These are phyloP conservation scores for Serranus cabrilla DNA, from an alignment of 2,797 vertebrate genomes.

Conservation along the genomic window DNA sequence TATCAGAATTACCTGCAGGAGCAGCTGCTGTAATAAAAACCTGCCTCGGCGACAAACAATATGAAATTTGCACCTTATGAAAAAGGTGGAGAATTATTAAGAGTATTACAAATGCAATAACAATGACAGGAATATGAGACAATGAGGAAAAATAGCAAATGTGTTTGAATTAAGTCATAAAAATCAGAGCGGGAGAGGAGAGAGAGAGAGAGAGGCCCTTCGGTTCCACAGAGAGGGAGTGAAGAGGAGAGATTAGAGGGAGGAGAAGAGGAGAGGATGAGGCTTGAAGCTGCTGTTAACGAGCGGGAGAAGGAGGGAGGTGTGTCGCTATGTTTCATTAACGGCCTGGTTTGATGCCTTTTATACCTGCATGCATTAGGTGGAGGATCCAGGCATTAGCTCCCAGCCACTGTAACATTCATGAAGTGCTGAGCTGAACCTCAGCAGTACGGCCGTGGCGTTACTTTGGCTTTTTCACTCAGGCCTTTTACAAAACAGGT, in stretches of 20 bases:
- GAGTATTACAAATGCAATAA: slow-evolving; percentile 24
- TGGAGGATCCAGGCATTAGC: slow-evolving; percentile 28
- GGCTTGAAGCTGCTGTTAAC: slow-evolving; percentile 42
- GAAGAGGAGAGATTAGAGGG: slow-evolving; percentile 39
- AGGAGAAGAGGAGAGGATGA: slow-evolving; percentile 28
- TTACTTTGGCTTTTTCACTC: slow-evolving; percentile 29
- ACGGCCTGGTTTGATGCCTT: slow-evolving; percentile 37
- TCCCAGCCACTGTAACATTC: slow-evolving; percentile 26
- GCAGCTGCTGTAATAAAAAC: slow-evolving; percentile 19
- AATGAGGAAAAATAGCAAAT: not conserved
- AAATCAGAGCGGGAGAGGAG: slow-evolving; percentile 4
- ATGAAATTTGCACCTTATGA: slow-evolving; percentile 7
- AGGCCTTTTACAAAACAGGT: slow-evolving; percentile 43
- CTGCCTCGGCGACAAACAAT: not conserved
- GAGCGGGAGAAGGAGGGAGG: slow-evolving; percentile 39
- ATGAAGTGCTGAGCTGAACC: slow-evolving; percentile 40
- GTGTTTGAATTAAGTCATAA: slow-evolving; percentile 23
- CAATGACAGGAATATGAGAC: slow-evolving; percentile 25
- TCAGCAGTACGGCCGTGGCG: not conserved
- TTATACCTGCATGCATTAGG: slow-evolving; percentile 51
- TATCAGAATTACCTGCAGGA: slow-evolving; percentile 18
- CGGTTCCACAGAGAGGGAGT: slow-evolving; percentile 28
- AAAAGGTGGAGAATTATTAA: slow-evolving; percentile 21
- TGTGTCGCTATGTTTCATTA: slow-evolving; percentile 45
- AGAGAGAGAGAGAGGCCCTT: slow-evolving; percentile 26